These are phyloP conservation scores for Lycopodina hypogea DNA, from an alignment of 37 sponge, comb jelly and placozoan genomes.

Conservation along the genomic window DNA sequence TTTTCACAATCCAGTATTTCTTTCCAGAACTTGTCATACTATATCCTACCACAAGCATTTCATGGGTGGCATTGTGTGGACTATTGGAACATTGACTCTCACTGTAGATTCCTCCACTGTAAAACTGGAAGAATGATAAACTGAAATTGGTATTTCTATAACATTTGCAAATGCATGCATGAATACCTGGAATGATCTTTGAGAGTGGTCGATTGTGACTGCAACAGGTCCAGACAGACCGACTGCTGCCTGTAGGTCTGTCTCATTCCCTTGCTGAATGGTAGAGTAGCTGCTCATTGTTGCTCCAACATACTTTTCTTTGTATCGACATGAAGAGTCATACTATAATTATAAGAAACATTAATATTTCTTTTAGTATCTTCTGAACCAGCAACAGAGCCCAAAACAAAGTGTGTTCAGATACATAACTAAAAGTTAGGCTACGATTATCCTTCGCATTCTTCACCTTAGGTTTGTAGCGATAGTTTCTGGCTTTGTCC, in stretches of 20 bases:
- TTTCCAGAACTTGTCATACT: background rate
- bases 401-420: background rate
- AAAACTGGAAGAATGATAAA: conserved; percentile 9
- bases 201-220: conserved; percentile 35
- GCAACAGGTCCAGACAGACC: conserved; percentile 32
- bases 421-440: background rate
- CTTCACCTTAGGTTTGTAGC: conserved; percentile 14
- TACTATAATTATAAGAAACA: background rate
- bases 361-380: background rate
- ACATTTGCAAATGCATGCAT: background rate
- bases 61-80: conserved; percentile 1
- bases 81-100: background rate
- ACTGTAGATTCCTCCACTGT: conserved; percentile 9
- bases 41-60: conserved; percentile 37
- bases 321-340: conserved; percentile 3
- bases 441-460: too few relatives aligned
- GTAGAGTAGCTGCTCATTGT: background rate
- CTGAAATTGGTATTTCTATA: too few relatives aligned
- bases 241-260: conserved; percentile 28
- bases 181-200: conserved; percentile 24
- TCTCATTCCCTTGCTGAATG: conserved; percentile 14
- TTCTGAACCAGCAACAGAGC: too few relatives aligned
- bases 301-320: background rate
- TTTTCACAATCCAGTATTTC: conserved; percentile 22
- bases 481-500: background rate